Conservation (phyloP, 2,797 vertebrate genomes). For the Poeciliopsis presidionis region DNA sequence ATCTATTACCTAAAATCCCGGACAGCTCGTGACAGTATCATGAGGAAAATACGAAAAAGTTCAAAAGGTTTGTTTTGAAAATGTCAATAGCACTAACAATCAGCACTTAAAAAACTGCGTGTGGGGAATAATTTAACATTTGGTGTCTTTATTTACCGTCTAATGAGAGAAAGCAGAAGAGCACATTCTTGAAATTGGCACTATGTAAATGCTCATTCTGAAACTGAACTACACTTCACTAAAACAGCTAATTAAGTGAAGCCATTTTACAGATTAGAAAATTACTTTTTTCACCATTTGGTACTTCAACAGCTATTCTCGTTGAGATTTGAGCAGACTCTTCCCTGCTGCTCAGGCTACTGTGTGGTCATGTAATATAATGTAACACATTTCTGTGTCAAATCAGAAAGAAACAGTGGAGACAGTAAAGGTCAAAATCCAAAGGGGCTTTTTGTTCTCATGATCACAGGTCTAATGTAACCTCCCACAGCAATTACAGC, state of each 20-base stretch:
- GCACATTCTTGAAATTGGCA: neutral
- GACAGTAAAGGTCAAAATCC: neutral
- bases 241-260: neutral
- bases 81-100: neutral
- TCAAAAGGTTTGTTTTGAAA: neutral
- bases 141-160: neutral
- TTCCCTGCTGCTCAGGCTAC: neutral
- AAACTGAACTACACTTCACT: neutral
- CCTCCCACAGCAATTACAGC: neutral
- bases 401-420: neutral
- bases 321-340: neutral
- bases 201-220: neutral
- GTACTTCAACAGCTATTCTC: neutral
- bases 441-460: neutral
- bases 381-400: neutral
- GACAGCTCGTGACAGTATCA: neutral
- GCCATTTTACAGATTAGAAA: neutral
- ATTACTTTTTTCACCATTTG: neutral
- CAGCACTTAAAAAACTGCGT: neutral
- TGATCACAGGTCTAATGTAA: neutral
- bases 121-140: neutral
- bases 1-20: neutral
- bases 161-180: neutral
- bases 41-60: neutral
- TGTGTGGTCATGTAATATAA: neutral